Percentiles rank a stretch among this genome's conserved stretches.
Evolutionary conservation across 2,113 vertebrate genomes (phyloP).

Genomic region (Psittacus erithacus): DNA sequence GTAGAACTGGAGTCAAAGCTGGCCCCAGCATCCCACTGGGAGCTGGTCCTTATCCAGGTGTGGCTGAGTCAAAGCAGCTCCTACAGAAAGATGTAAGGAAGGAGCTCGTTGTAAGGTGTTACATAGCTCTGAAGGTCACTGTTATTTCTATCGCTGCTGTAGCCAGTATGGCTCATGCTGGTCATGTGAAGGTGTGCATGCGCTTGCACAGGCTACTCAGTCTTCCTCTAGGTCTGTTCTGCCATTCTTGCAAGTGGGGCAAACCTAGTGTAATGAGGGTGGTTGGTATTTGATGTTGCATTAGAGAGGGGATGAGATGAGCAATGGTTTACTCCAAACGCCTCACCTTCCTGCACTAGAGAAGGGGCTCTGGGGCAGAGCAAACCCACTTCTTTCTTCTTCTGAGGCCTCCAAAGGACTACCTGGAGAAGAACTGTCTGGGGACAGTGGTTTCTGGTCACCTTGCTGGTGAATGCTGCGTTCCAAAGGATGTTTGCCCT

Average conservation of each 20-base stretch:
- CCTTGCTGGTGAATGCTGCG: neutral
- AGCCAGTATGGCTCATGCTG: fast-evolving
- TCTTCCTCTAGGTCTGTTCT: neutral
- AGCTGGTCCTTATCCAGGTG: neutral
- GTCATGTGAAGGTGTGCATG: neutral
- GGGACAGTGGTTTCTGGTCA: neutral
- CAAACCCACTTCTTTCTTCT: neutral
- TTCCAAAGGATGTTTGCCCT: neutral
- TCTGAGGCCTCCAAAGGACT: neutral
- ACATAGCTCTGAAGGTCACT: neutral
- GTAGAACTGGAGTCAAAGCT: neutral
- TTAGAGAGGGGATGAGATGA: neutral
- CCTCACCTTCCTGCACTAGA: fast-evolving
- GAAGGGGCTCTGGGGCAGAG: neutral
- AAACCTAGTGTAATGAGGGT: fast-evolving
- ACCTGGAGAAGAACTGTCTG: neutral
- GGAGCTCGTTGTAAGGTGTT: fast-evolving
- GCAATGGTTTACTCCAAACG: fast-evolving
- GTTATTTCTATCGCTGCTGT: neutral
- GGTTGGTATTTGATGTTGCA: fast-evolving
- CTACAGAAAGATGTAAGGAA: neutral
- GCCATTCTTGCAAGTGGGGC: fast-evolving
- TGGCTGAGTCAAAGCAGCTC: neutral
- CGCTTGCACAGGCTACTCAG: neutral
- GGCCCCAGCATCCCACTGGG: neutral